Evolutionary conservation across 1,140 invertebrate species (phyloP).

Genomic region (Belonocnema kinseyi): DNA sequence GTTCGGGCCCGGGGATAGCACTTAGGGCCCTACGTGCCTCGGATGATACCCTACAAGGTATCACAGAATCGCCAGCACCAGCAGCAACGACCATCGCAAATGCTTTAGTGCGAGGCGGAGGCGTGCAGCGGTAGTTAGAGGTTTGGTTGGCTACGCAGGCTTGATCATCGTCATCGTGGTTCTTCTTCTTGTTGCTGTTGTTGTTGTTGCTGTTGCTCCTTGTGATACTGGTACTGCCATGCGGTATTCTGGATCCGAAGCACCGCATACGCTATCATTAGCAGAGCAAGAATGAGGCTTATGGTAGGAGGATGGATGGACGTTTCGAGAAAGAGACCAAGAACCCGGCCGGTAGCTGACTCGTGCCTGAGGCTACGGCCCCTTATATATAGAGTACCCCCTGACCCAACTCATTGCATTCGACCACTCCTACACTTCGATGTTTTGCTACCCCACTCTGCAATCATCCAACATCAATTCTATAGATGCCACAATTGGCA

Average conservation of each 20-base stretch:
- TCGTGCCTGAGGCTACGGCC: constrained; percentile 46
- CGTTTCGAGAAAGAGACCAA: constrained; percentile 44
- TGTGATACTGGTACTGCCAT: constrained; percentile 43
- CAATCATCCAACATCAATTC: not conserved
- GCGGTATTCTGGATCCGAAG: not conserved
- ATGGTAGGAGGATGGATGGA: constrained; percentile 53
- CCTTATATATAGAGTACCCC: constrained; percentile 32
- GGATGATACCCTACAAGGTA: constrained; percentile 64
- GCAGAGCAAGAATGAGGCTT: constrained; percentile 59
- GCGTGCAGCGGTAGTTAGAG: constrained; percentile 60
- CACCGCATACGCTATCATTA: constrained; percentile 67
- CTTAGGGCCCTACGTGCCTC: constrained; percentile 62
- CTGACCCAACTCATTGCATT: not conserved
- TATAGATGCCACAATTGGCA: too few species aligned
- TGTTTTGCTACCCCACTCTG: constrained; percentile 17
- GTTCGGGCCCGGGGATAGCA: constrained; percentile 55
- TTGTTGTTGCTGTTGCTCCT: constrained; percentile 41
- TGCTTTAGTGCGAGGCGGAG: constrained; percentile 56
- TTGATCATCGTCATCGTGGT: constrained; percentile 34
- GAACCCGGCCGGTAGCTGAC: constrained; percentile 57
- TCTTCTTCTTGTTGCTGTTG: constrained; percentile 39
- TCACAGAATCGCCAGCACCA: constrained; percentile 1
- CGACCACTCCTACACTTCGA: not conserved
- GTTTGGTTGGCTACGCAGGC: constrained; percentile 45
- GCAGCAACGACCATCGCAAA: constrained; percentile 5